phyloP scores from a whole-genome alignment of 1,140 invertebrate species.

The Luehdorfia chinensis region DNA sequence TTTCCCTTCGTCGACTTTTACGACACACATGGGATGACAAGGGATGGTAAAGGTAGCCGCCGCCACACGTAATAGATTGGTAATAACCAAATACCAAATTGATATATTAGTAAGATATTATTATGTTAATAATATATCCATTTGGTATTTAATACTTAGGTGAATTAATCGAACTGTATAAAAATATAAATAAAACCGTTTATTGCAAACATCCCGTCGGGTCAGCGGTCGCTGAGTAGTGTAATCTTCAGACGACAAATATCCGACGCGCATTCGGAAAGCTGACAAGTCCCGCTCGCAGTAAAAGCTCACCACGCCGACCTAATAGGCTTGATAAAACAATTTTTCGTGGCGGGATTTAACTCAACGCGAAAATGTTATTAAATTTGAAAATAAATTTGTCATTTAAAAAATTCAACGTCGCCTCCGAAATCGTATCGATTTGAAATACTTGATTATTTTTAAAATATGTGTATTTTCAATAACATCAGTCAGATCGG shows the following conservation, averaged over 20 bases:
- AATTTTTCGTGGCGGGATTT: constrained; percentile 8
- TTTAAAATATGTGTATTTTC: no score
- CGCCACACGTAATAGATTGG: no score
- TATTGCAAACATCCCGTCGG: neutral
- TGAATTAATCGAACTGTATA: no score
- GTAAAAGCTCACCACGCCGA: neutral
- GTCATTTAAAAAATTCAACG: constrained; percentile 1
- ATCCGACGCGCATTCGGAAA: constrained; percentile 27
- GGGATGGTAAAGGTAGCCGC: no score
- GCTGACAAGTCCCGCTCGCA: constrained; percentile 18
- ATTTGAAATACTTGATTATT: no score
- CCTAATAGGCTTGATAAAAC: constrained; percentile 15
- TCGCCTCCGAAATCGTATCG: neutral
- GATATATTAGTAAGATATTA: no score
- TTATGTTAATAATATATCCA: no score
- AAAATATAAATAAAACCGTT: neutral
- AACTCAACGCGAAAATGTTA: constrained; percentile 5
- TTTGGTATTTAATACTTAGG: no score
- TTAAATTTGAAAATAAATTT: constrained; percentile 5
- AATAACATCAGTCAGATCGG: no score
- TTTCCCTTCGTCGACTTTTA: no score
- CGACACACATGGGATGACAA: no score
- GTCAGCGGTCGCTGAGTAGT: neutral
- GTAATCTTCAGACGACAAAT: constrained; percentile 25
- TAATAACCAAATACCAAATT: no score